Evolutionary conservation across 1,140 invertebrate genomes (phyloP).

Genomic region (Octopus sinensis): DNA sequence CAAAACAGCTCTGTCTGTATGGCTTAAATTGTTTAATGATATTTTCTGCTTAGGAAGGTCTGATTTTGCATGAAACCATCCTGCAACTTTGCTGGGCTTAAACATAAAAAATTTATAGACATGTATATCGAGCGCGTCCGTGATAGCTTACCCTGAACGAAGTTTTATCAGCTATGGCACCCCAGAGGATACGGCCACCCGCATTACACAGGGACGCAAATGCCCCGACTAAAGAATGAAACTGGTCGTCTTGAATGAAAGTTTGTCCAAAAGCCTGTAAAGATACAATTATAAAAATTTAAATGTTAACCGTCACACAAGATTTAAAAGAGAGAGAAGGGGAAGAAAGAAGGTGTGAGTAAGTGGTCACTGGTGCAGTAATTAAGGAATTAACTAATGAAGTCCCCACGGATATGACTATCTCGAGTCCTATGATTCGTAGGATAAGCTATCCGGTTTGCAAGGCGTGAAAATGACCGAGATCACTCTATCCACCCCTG

Average conservation of each 20-base stretch:
- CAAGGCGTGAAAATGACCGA: no score
- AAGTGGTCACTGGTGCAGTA: background rate
- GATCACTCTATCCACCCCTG: no score
- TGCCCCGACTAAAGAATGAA: slow-evolving; percentile 58
- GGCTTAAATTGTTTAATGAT: no score
- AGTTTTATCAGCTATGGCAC: slow-evolving; percentile 53
- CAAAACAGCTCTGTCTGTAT: no score
- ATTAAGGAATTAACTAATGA: background rate
- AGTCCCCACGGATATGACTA: background rate
- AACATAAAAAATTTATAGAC: no score
- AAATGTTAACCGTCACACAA: background rate
- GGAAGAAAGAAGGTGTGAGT: background rate
- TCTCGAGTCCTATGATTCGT: no score
- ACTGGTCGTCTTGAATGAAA: slow-evolving; percentile 59
- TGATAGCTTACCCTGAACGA: slow-evolving; percentile 50
- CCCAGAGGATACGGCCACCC: slow-evolving; percentile 59
- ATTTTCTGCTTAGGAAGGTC: no score
- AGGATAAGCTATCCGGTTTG: no score
- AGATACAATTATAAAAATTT: background rate
- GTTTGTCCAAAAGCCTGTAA: slow-evolving; percentile 45
- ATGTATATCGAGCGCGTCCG: no score
- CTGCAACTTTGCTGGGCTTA: no score
- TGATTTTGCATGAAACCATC: no score
- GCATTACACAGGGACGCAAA: slow-evolving; percentile 61
- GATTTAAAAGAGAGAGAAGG: background rate